Conservation (phyloP, 2,113 vertebrate species). For the Pedionomus torquatus region DNA sequence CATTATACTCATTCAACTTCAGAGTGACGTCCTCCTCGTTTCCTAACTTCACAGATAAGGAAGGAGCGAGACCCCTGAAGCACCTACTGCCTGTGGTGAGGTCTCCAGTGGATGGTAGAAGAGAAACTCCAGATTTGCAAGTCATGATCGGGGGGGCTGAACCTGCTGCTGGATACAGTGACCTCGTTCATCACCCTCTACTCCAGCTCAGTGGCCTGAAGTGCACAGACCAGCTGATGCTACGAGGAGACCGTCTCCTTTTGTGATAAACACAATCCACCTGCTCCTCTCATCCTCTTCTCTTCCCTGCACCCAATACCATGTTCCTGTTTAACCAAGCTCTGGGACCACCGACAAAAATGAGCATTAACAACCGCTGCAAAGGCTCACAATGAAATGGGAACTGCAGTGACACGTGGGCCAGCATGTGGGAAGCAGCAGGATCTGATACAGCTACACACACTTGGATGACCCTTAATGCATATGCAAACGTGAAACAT, state of each 20-base stretch:
- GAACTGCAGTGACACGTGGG: no score
- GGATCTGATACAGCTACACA: background rate
- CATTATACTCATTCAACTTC: rapidly evolving
- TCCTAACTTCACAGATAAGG: background rate
- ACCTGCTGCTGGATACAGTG: background rate
- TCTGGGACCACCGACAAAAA: background rate
- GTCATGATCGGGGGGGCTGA: background rate
- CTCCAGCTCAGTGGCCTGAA: background rate
- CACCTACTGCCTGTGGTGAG: background rate
- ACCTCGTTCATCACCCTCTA: background rate
- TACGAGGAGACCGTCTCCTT: background rate
- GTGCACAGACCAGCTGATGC: background rate
- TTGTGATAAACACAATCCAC: background rate
- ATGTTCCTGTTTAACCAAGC: background rate
- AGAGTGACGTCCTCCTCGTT: rapidly evolving
- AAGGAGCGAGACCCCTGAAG: background rate
- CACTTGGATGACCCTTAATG: background rate
- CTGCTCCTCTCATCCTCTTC: background rate
- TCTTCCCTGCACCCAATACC: background rate
- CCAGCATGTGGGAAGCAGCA: background rate
- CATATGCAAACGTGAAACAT: background rate
- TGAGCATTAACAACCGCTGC: background rate
- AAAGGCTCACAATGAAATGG: background rate
- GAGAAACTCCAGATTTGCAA: background rate
- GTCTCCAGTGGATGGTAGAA: background rate